Evolutionary conservation across 2,113 vertebrate genomes (phyloP).

Genomic region (Rostratula benghalensis): DNA sequence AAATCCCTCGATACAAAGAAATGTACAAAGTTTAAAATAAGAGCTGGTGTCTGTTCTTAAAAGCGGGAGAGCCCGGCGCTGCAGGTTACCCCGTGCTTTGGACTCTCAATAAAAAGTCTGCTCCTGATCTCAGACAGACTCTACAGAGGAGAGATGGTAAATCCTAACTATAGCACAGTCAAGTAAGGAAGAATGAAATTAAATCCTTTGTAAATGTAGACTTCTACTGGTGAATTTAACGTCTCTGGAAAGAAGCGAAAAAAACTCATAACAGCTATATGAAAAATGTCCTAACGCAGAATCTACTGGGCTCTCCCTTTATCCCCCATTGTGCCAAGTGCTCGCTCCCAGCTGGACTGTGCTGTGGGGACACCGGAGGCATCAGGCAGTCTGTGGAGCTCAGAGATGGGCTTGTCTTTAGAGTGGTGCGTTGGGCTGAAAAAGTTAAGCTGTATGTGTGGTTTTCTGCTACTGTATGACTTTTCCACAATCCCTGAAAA

Average conservation of each 20-base stretch:
- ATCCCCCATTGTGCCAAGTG: neutral
- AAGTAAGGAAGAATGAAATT: neutral
- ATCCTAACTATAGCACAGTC: neutral
- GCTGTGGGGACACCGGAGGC: neutral
- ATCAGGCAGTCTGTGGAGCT: neutral
- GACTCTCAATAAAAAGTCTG: neutral
- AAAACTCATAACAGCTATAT: neutral
- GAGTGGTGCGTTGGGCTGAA: neutral
- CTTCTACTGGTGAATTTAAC: neutral
- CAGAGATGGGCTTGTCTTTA: neutral
- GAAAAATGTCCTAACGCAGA: neutral
- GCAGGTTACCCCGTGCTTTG: neutral
- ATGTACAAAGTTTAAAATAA: conserved; percentile 5
- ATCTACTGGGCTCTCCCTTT: neutral
- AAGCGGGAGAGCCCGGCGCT: neutral
- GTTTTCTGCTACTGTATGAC: neutral
- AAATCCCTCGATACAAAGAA: neutral
- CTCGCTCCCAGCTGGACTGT: neutral
- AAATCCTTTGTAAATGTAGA: neutral
- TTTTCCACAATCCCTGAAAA: neutral
- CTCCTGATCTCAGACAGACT: neutral
- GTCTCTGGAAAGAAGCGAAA: neutral
- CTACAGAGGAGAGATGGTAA: neutral
- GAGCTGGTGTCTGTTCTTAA: neutral
- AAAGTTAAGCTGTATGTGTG: fast-evolving